Evolutionary conservation across 1,140 invertebrate genomes (phyloP), one percentile per base, ranked within the genome.

Genomic region (Neodiprion fabricii): DNA sequence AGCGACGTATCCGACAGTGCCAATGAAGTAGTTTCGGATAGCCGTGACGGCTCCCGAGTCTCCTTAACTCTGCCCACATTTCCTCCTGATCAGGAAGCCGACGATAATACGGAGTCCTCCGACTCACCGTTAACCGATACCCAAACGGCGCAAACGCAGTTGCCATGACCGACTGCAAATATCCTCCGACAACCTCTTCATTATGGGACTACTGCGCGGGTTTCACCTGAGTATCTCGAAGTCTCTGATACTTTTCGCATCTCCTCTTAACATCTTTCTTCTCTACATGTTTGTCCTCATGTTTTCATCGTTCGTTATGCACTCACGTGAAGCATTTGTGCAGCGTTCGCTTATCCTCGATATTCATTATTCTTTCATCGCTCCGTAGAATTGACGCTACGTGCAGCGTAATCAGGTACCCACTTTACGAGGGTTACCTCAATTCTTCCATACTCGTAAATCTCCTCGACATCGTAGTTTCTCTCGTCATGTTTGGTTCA

Each of bases 21-120:
- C 48, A 1, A 28, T 67, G n/a, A 61, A 65, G 2, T 23, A 28
- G n/a, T 17, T 73, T 66, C 65, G 53, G 47, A 17, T 10, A 48
- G 10, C 23, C 23, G 12, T 14, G 47, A 73, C 66, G 78, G 76
- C 10, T 69, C 82, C 0, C 82, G 79, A 9, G 83, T 91, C 4
- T 84, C 86, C 69, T 84, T 90, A 69, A 85, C 87, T 10, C 77
- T 90, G 73, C 89, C 89, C 66, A 90, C 89, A n/a, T 91, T 86
- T 77, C 89, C 91, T 76, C 79, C 83, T 0, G 84, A 91, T 78
- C 88, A 90, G 71, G 86, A 87, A 50, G 85, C 85, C 66, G 83
- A 86, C 71, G 79, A 61, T 61, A 61, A 17, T 17, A 61, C 53
- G 53, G 53, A 12, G 5, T 40, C 28, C 28, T 40, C 28, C 28